Evolutionary conservation across 2,113 vertebrate genomes (phyloP), one percentile per base, ranked within the genome.

Genomic region (Andinoacara biseriatus): DNA sequence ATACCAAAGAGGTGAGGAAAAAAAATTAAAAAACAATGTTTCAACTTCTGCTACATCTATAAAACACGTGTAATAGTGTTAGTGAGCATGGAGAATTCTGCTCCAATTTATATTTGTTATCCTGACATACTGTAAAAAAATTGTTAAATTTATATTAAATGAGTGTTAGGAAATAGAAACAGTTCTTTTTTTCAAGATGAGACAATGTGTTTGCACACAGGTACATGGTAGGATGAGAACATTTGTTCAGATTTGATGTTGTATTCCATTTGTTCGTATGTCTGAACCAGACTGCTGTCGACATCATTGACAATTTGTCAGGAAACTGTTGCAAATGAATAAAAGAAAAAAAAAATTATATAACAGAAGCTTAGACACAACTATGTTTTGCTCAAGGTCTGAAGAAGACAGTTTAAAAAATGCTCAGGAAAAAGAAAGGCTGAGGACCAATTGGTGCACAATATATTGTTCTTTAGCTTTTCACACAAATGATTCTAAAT

Each of bases 341-440:
- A 67, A 72, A 67, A 90, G 87, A 87, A 85, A 90, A 26, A 87
- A 60, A 69, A 35, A 80, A 63, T 80, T 85, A 90, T 86, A 58
- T 81, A 88, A 81, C 43, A 54, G 24, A 56, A 59, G 77, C 75
- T 81, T 82, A 76, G 69, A 86, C 77, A 74, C 43, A 75, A 69
- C 65, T 49, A 13, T 81, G 67, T 85, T 81, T 82, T 65, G 59
- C 81, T 82, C 81, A 78, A 35, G 80, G 80, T 90, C 84, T 76
- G 24, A 26, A 7, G 59, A 86, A 24, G 33, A 74, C 26, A 26
- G 20, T 80, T 87, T 83, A 3, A 60, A 56, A 61, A 63, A 52
- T 52, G 18, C 18, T 69, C 18, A 49, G 17, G 22, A 18, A 69
- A 29, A 69, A 4, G 10, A 11, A 46, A 29, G 22, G 63, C 22